These are phyloP conservation scores for Leptobrachium leishanense DNA, from an alignment of 2,113 vertebrate genomes.

Conservation along the genomic window DNA sequence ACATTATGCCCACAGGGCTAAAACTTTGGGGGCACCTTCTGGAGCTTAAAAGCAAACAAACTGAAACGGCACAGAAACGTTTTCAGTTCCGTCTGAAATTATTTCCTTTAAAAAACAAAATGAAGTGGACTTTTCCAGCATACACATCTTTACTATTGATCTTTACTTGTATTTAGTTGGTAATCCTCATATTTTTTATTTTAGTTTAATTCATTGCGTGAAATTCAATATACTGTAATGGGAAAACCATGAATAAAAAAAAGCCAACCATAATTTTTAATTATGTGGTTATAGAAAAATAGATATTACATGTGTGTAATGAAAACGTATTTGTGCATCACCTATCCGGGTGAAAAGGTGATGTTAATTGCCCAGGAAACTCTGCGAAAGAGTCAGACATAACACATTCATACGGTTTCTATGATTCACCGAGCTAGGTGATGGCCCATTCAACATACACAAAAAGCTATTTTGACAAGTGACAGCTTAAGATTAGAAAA, in stretches of 20 bases:
- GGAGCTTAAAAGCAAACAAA: too few species aligned
- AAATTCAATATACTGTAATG: neutral
- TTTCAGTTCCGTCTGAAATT: too few species aligned
- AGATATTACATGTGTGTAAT: conserved; percentile 2
- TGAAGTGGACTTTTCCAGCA: too few species aligned
- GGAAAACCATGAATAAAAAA: neutral
- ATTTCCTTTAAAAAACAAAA: too few species aligned
- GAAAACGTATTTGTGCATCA: conserved; percentile 14
- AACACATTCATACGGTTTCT: conserved; percentile 21
- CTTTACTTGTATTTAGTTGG: too few species aligned
- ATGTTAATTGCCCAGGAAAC: conserved; percentile 56
- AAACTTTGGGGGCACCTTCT: too few species aligned
- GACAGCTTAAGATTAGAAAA: conserved; percentile 55
- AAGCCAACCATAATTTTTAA: neutral
- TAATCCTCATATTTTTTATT: too few species aligned
- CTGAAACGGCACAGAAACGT: too few species aligned
- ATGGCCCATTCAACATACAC: conserved; percentile 45
- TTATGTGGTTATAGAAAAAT: neutral
- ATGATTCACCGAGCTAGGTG: conserved; percentile 55
- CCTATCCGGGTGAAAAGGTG: conserved; percentile 55
- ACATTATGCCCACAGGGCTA: too few species aligned
- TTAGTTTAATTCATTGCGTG: too few species aligned
- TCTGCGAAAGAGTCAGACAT: conserved; percentile 44
- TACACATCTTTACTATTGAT: too few species aligned
- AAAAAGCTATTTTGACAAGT: conserved; percentile 53